Evolutionary conservation across 2,113 vertebrate species (phyloP).

Genomic region (Mesocricetus auratus): DNA sequence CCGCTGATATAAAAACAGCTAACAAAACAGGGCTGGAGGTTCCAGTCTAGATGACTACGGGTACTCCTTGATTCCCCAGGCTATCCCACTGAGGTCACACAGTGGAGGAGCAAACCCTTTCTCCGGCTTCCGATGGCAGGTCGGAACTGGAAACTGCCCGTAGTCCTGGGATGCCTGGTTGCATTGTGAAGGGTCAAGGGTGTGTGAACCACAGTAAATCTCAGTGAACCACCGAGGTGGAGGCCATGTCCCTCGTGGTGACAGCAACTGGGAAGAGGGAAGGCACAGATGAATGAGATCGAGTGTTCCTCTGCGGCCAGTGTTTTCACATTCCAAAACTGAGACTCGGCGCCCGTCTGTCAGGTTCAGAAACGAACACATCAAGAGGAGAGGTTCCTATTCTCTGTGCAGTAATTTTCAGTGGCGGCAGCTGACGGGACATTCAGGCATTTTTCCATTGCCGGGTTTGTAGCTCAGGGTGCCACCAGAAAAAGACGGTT

Average conservation of each 20-base stretch:
- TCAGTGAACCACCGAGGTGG: not conserved
- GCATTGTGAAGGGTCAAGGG: not conserved
- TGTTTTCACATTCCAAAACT: not conserved
- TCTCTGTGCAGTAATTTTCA: not conserved
- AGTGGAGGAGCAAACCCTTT: not conserved
- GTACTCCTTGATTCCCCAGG: not conserved
- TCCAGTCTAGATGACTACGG: not conserved
- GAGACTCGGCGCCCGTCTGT: not conserved
- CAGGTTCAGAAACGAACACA: not conserved
- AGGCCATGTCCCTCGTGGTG: accelerated
- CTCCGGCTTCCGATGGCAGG: too few relatives aligned
- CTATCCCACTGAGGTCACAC: accelerated
- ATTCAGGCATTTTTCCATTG: not conserved
- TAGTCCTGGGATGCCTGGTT: not conserved
- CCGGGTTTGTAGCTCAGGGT: not conserved
- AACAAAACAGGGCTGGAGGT: not conserved
- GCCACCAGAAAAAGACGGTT: constrained; percentile 52
- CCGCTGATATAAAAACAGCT: not conserved
- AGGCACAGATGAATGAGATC: not conserved
- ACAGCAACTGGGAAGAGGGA: accelerated
- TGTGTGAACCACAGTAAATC: not conserved
- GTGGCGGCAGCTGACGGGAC: not conserved
- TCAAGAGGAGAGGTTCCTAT: not conserved
- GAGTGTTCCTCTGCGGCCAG: accelerated
- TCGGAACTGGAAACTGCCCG: not conserved